These are phyloP conservation scores for Craterocephalus amniculus DNA, from an alignment of 2,797 vertebrate genomes.

Conservation along the genomic window DNA sequence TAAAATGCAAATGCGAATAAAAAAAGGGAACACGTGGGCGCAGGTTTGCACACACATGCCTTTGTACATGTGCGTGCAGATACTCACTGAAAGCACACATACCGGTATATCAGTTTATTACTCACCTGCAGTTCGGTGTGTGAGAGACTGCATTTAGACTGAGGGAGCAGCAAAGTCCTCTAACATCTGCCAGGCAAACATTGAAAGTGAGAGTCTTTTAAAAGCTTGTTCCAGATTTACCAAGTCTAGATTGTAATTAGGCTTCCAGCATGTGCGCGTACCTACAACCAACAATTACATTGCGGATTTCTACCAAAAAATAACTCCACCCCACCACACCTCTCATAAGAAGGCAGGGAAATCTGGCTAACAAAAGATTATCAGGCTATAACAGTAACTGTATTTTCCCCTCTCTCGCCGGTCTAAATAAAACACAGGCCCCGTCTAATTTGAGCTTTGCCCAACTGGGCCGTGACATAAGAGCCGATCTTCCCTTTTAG, in stretches of 20 bases:
- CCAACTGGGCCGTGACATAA: conserved; percentile 39
- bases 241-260: conserved; percentile 80
- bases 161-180: conserved; percentile 50
- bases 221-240: conserved; percentile 71
- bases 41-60: conserved; percentile 5
- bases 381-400: conserved; percentile 29
- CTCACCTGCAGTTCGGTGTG: conserved; percentile 56
- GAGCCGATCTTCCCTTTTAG: conserved; percentile 33
- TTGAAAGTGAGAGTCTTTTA: conserved; percentile 66
- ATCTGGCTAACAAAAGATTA: conserved; percentile 37
- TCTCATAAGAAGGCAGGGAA: conserved; percentile 33
- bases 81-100: conserved; percentile 16
- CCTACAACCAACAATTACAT: conserved; percentile 78
- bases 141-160: conserved; percentile 66
- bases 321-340: conserved; percentile 38
- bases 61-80: conserved; percentile 5
- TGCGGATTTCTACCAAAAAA: conserved; percentile 71
- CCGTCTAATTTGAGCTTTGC: conserved; percentile 43
- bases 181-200: conserved; percentile 51
- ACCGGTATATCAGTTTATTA: conserved; percentile 34
- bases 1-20: conserved; percentile 26
- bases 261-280: conserved; percentile 72
- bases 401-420: conserved; percentile 20
- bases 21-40: conserved; percentile 8
- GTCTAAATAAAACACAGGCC: conserved; percentile 51